phyloP scores from a whole-genome alignment of 2,888 invertebrate genomes.

The Luffia ferchaultella region DNA sequence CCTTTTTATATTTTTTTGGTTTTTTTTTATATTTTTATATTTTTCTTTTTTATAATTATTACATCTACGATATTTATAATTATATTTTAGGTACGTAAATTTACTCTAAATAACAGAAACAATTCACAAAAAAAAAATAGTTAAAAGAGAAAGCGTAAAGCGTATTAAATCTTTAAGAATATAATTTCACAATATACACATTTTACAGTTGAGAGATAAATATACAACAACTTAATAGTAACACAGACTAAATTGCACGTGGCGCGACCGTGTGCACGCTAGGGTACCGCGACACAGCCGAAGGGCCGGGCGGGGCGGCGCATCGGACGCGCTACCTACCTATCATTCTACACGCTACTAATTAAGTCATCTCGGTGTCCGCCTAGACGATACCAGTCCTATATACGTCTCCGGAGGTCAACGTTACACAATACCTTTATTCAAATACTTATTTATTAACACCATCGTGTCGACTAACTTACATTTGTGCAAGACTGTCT shows the following conservation, averaged over 20 bases:
- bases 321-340: conserved; percentile 48
- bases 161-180: conserved; percentile 61
- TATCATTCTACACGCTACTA: conserved; percentile 22
- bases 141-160: conserved; percentile 62
- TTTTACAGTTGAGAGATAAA: conserved; percentile 61
- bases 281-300: conserved; percentile 12
- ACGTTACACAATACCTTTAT: not conserved
- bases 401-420: not conserved
- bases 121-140: conserved; percentile 60
- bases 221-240: conserved; percentile 65
- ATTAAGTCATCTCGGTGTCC: too few relatives aligned
- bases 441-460: not conserved
- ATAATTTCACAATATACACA: conserved; percentile 64
- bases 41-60: conserved; percentile 16
- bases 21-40: conserved; percentile 27
- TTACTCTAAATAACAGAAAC: conserved; percentile 66
- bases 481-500: not conserved
- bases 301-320: conserved; percentile 17
- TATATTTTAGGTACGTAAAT: conserved; percentile 66
- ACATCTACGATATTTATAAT: conserved; percentile 54
- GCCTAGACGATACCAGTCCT: conserved; percentile 6
- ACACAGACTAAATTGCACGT: conserved; percentile 65
- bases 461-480: not conserved
- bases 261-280: conserved; percentile 52
- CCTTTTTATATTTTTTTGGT: conserved; percentile 29